Evolutionary conservation across 2,888 invertebrate genomes (phyloP), one percentile per base, ranked within the genome.

Genomic region (Noctua janthe): DNA sequence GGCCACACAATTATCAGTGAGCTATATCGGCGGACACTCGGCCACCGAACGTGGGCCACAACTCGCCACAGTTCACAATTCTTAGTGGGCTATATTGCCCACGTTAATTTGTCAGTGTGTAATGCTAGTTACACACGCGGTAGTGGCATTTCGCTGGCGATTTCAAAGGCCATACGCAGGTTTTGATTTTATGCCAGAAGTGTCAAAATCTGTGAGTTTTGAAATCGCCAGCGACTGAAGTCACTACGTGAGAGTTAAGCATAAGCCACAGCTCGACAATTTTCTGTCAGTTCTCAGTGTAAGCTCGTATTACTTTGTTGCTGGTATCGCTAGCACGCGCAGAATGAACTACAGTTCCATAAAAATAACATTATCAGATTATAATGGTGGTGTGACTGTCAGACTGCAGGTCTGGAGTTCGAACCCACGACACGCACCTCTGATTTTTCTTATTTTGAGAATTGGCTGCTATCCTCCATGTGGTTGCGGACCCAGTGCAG

Each of bases 1-100:
- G 62, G 23, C 54, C 23, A 72, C 51, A 69, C 62, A 69, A 72
- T 56, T 81, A 67, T 62, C 59, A 39, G 70, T 71, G 49, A 56
- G 56, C 56, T 83, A 76, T 64, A 62, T 54, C 3, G 62, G 11
- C 7, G n/a, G 49, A 84, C 51, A 67, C 51, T 67, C 10, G 8
- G 5, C 64, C 23, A 51, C 29, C 23, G 23, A 43, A 81, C 17
- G 3, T 39, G 17, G 54, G 29, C 43, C 49, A n/a, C 17, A 43
- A 49, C 29, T 29, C 49, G 11, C n/a, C 35, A 29, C 82, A 35
- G 59, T 35, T 17, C 29, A 49, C 51, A 73, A 39, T 51, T 56
- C 51, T 17, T 17, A 51, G 51, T 51, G 51, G 17, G 59, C 59
- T 59, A 23, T n/a, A 59, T 64, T 8, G 35, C 64, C 20, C 2